Evolutionary conservation across 2,888 invertebrate genomes (phyloP), one percentile per base, ranked within the genome.

Genomic region (Cantharis rufa): DNA sequence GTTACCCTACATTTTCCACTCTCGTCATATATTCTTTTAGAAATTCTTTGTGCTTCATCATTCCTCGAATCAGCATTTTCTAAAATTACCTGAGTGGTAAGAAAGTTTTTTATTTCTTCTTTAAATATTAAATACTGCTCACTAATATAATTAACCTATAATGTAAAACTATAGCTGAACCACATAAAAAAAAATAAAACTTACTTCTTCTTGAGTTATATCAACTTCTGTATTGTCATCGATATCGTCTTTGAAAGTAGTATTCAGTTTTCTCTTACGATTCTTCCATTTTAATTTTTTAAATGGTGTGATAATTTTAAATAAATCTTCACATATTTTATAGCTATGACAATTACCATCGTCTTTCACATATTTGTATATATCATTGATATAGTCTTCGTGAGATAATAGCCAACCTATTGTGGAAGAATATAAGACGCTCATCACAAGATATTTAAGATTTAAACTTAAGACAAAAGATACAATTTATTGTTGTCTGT

Each of bases 341-440:
- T 87, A 84, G 69, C 81, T 80, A 63, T 80, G 80, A 7, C 73
- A 72, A 64, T 75, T 71, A 18, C 81, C 73, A 2, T 83, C 79
- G 61, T 84, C 80, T 72, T 83, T 78, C n/a, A 89, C 87, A 62
- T 83, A 82, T 77, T 84, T 82, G 80, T 90, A 91, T 70, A 89
- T 84, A 70, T 87, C 84, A 77, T 89, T 85, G 10, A 91, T 84
- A 82, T 88, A 89, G 48, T 87, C 80, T 79, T 88, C 84, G 82
- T 91, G 91, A 11, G 90, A 91, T 81, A 91, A 85, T 62, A 90
- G 86, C 87, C 88, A 89, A 21, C 90, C 91, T 62, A 86, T 83
- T 11, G 87, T 83, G 68, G 84, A 84, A 24, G 82, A 78, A 72
- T 84, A 85, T 74, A 89, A 81, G 63, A 90, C 80, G 81, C 90